Conservation (phyloP, 2,113 vertebrate species). For the Salminus brasiliensis region DNA sequence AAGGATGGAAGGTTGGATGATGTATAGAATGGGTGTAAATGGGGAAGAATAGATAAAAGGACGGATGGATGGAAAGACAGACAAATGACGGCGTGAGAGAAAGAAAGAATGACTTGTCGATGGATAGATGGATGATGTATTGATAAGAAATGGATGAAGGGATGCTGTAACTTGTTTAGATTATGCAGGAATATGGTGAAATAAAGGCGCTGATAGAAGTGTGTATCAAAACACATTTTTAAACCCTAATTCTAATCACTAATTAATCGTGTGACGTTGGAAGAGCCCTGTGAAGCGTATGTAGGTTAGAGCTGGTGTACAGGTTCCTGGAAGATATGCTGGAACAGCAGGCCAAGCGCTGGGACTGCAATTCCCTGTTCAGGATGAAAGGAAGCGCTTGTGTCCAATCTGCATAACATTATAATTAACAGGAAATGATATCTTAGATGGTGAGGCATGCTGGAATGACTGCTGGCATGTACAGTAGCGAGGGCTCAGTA, state of each 20-base stretch:
- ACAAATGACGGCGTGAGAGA: too few relatives aligned
- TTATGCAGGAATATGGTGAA: background rate
- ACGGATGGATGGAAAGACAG: background rate
- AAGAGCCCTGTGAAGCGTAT: slow-evolving; percentile 22
- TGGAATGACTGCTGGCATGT: slow-evolving; percentile 39
- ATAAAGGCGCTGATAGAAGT: background rate
- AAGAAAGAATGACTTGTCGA: background rate
- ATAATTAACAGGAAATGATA: slow-evolving; percentile 48
- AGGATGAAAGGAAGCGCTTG: slow-evolving; percentile 34
- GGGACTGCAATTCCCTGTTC: slow-evolving; percentile 37
- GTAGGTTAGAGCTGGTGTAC: slow-evolving; percentile 33
- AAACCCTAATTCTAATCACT: slow-evolving; percentile 29
- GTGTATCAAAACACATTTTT: slow-evolving; percentile 18
- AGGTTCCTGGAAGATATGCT: slow-evolving; percentile 45
- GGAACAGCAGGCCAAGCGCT: slow-evolving; percentile 12
- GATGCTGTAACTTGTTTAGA: background rate
- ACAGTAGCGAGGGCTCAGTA: slow-evolving; percentile 47
- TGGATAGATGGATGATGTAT: background rate
- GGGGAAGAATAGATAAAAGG: background rate
- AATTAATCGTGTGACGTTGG: slow-evolving; percentile 31
- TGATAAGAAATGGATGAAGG: background rate
- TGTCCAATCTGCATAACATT: slow-evolving; percentile 41
- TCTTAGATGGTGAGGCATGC: slow-evolving; percentile 25
- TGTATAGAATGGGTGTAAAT: too few relatives aligned
- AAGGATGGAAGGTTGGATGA: too few relatives aligned